Base-by-base conservation (phyloP, 2,797 vertebrate genomes). In the Urocyon cinereoargenteus region DNA sequence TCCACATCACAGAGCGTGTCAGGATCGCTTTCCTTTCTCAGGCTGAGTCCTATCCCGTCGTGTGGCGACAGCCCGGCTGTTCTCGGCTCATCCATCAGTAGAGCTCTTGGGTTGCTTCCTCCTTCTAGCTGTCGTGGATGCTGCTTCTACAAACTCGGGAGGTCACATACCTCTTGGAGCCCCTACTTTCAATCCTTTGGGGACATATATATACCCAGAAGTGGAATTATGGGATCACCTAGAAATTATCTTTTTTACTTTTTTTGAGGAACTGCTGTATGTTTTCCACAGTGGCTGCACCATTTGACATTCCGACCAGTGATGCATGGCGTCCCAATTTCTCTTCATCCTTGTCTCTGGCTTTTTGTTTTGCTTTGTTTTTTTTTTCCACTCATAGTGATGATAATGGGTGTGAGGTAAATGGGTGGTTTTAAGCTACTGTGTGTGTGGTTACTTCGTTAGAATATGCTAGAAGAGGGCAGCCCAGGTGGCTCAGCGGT, bases 121-220 rank as follows among this genome's bases (percentile, higher is more conserved):
- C 19, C n/a, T 70, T 4, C 36, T 22, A 36, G 68, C 4, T 12
- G 19, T 36, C 5, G 68, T 36, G 10, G 22, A 21, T 36, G 11
- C n/a, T 12, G 68, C 68, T 0, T 26, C 61, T 12, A 22, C 1
- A 5, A 8, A 70, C n/a, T 18, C 0, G n/a, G n/a, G 66, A 19
- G 66, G 15, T 6, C 64, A 12, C 31, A 19, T 18, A 3, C n/a
- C n/a, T 68, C 64, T 31, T 10, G 7, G 6, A 45, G 40, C 40
- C 6, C 40, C 40, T 45, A 45, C 40, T 45, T 45, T 45, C 40
- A 45, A 45, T n/a, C 15, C 31, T n/a, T 66, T 66, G 2, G 31
- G 15, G 40, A 45, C 40, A 45, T 45, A 14, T 66, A 13, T 18
- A 13, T 34, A 34, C 64, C 31, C 64, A 4, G 64, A 34, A 68